A percentile compares a stretch with the other conserved stretches of the same genome.
These are phyloP conservation scores for Varroa destructor DNA, from an alignment of 1,140 invertebrate genomes.

Conservation along the genomic window DNA sequence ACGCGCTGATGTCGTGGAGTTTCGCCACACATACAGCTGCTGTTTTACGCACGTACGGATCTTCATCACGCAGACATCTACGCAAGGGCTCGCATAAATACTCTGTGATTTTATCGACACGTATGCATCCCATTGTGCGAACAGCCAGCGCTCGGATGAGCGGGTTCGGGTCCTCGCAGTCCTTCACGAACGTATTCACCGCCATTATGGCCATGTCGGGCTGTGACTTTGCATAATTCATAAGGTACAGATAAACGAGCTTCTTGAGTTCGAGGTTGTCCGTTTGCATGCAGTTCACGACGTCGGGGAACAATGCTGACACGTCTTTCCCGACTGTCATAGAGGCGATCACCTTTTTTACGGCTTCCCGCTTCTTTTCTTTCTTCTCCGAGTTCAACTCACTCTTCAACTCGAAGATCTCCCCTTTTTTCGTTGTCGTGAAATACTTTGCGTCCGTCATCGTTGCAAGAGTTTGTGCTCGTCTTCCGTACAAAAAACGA, in stretches of 20 bases:
- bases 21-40: slow-evolving; percentile 99
- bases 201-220: slow-evolving; percentile 99
- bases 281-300: slow-evolving; percentile 99
- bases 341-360: slow-evolving; percentile 99
- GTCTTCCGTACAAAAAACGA: too few relatives aligned
- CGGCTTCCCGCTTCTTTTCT: slow-evolving; percentile 98
- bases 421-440: slow-evolving; percentile 96
- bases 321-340: slow-evolving; percentile 91
- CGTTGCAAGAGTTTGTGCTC: slow-evolving; percentile 36
- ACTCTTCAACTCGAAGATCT: slow-evolving; percentile 96
- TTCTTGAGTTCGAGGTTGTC: slow-evolving; percentile 99
- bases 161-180: slow-evolving; percentile 99
- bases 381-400: slow-evolving; percentile 99
- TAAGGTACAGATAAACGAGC: slow-evolving; percentile 94
- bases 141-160: slow-evolving; percentile 95
- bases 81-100: slow-evolving; percentile 96
- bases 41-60: slow-evolving; percentile 98
- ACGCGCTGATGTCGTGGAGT: slow-evolving; percentile 94
- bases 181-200: slow-evolving; percentile 99
- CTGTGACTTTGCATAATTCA: slow-evolving; percentile 99
- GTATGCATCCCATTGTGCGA: slow-evolving; percentile 98
- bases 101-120: slow-evolving; percentile 99
- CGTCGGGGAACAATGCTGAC: slow-evolving; percentile 88
- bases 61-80: slow-evolving; percentile 97
- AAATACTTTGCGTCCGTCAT: slow-evolving; percentile 99